Conservation (phyloP, 30 jellyfish, hydroid and myxozoan genomes). For the Pelagia noctiluca region DNA sequence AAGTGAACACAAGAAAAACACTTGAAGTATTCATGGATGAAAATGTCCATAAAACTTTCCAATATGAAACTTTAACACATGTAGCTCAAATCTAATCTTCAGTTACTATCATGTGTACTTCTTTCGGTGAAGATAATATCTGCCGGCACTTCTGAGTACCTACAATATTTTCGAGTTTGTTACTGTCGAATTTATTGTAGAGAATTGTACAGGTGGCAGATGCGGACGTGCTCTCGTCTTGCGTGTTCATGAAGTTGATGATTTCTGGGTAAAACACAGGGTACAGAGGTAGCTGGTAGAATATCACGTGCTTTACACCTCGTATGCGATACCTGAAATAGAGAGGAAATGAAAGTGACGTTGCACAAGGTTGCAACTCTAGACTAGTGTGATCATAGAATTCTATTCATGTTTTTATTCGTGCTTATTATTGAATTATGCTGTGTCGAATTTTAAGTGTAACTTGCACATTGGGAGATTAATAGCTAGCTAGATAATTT, state of each 20-base stretch:
- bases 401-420: no score
- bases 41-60: no score
- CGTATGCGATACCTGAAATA: conserved; percentile 77
- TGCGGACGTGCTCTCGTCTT: conserved; percentile 17
- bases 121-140: conserved; percentile 77
- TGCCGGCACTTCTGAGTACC: conserved; percentile 80
- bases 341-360: no score
- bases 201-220: conserved; percentile 82
- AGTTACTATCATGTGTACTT: conserved; percentile 84
- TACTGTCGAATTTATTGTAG: conserved; percentile 80
- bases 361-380: no score
- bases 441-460: no score
- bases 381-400: no score
- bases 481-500: no score
- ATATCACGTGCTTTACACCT: conserved; percentile 86
- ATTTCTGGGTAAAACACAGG: conserved; percentile 93
- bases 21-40: no score
- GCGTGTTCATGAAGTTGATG: conserved; percentile 75
- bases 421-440: no score
- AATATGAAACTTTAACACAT: no score
- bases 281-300: conserved; percentile 93
- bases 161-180: conserved; percentile 77
- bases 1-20: no score
- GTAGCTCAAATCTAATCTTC: conserved; percentile 51
- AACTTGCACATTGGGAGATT: no score